Base-by-base conservation (phyloP, 1,140 invertebrate genomes). In the Colletes gigas region DNA sequence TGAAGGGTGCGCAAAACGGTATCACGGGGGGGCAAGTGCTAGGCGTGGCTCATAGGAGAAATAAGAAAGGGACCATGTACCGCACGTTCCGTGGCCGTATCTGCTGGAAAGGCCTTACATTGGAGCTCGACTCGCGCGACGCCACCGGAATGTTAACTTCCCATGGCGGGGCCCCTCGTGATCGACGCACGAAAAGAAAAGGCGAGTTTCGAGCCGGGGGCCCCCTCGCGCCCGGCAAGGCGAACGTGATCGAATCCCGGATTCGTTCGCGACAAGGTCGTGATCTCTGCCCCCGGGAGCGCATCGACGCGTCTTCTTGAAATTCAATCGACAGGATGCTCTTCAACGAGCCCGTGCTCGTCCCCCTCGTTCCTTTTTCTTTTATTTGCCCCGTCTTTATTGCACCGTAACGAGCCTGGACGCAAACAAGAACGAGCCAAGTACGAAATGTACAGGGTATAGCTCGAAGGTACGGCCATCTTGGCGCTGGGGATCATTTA, bases 71-170 rank as follows among this genome's bases (percentile, higher is more conserved):
- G 79, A 82, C 50, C 21, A 55, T 52, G 21, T 60, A 76, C 41
- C 44, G 52, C 89, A 86, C 74, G 84, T 83, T 84, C 81, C 81
- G 84, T 75, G 85, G 82, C 79, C 84, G 83, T 86, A 78, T 88
- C 83, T 84, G 83, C 76, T 89, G 84, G 88, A 91, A 91, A 89
- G 89, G 88, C 80, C 82, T 88, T 85, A 86, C 71, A 77, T 50
- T 70, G 19, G 19, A 59, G 41, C 19, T 12, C 47, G 47, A 19
- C 59, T 47, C 67, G 73, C 69, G 41, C 81, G 81, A 87, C 87
- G 88, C 88, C 88, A 86, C 86, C 85, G 89, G 89, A 91, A 90
- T 90, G 88, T 85, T 88, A 83, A 91, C 89, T 93, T 92, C 90
- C 89, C 91, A 92, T 91, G 90, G 41, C 41, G 70, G 63, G 50